Evolutionary conservation across 2,113 vertebrate genomes (phyloP).

Genomic region (Xyliphius kryptos): DNA sequence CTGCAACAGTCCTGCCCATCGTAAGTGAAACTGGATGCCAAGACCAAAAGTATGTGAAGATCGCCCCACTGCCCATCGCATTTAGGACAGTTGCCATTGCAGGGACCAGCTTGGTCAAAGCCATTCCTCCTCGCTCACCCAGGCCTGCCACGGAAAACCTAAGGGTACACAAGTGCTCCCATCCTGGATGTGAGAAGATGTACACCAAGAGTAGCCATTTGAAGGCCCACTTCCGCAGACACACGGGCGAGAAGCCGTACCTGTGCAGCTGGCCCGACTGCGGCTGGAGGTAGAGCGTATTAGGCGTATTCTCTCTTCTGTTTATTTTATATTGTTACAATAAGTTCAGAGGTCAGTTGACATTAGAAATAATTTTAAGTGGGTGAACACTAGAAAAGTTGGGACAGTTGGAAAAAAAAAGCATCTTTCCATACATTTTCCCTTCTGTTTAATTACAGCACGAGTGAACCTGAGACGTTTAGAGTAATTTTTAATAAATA

Average conservation of each 20-base stretch:
- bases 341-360: too few relatives aligned
- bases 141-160: constrained; percentile 48
- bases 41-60: constrained; percentile 79
- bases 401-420: too few relatives aligned
- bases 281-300: constrained; percentile 82
- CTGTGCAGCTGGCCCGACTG: constrained; percentile 79
- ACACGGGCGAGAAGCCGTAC: constrained; percentile 79
- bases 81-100: constrained; percentile 53
- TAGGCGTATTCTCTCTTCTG: too few relatives aligned
- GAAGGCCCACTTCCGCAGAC: constrained; percentile 74
- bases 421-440: too few relatives aligned
- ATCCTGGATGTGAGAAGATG: constrained; percentile 79
- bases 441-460: too few relatives aligned
- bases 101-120: constrained; percentile 47
- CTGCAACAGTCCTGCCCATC: constrained; percentile 50
- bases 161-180: constrained; percentile 73
- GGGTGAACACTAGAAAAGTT: too few relatives aligned
- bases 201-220: constrained; percentile 85
- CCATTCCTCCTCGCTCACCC: constrained; percentile 47
- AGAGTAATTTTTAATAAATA: too few relatives aligned
- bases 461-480: too few relatives aligned
- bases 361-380: too few relatives aligned
- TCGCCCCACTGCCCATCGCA: constrained; percentile 69
- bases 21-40: constrained; percentile 39
- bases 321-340: too few relatives aligned